A percentile compares a stretch with the other conserved stretches of the same genome.
Evolutionary conservation across 2,888 invertebrate genomes (phyloP).

Genomic region (Fragum whitleyi): DNA sequence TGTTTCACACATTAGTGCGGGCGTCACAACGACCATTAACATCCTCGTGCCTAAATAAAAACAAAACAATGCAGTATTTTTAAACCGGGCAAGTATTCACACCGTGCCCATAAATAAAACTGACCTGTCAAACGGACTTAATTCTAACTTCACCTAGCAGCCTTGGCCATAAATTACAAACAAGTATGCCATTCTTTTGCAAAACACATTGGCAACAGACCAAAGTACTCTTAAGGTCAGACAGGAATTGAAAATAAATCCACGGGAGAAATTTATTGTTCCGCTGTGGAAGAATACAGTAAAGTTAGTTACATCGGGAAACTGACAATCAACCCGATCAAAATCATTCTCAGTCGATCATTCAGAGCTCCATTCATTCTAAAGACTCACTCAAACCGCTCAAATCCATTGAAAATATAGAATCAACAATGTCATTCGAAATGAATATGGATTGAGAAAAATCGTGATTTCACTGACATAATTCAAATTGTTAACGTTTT

Average conservation of each 20-base stretch:
- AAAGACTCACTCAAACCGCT: too few relatives aligned
- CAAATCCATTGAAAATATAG: too few relatives aligned
- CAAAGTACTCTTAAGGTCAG: slow-evolving; percentile 57
- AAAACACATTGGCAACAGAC: slow-evolving; percentile 55
- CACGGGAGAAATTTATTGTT: too few relatives aligned
- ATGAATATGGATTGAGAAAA: too few relatives aligned
- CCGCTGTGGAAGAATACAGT: too few relatives aligned
- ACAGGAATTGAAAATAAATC: slow-evolving; percentile 9
- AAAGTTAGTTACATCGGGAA: too few relatives aligned
- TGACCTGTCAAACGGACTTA: slow-evolving; percentile 55
- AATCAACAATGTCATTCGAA: too few relatives aligned
- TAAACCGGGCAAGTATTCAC: slow-evolving; percentile 13
- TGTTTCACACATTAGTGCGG: slow-evolving; percentile 20
- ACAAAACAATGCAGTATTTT: slow-evolving; percentile 15
- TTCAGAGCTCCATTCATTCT: too few relatives aligned
- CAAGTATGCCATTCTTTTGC: slow-evolving; percentile 50
- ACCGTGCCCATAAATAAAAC: slow-evolving; percentile 52
- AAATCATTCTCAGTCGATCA: too few relatives aligned
- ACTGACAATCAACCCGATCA: too few relatives aligned
- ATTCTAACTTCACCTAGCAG: slow-evolving; percentile 51
- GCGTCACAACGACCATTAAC: slow-evolving; percentile 24
- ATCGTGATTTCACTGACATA: too few relatives aligned
- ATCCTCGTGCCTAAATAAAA: slow-evolving; percentile 24
- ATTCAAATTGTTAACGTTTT: too few relatives aligned
- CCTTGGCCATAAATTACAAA: slow-evolving; percentile 63